phyloP scores from a whole-genome alignment of 2,797 vertebrate genomes.

The Chelmon rostratus region DNA sequence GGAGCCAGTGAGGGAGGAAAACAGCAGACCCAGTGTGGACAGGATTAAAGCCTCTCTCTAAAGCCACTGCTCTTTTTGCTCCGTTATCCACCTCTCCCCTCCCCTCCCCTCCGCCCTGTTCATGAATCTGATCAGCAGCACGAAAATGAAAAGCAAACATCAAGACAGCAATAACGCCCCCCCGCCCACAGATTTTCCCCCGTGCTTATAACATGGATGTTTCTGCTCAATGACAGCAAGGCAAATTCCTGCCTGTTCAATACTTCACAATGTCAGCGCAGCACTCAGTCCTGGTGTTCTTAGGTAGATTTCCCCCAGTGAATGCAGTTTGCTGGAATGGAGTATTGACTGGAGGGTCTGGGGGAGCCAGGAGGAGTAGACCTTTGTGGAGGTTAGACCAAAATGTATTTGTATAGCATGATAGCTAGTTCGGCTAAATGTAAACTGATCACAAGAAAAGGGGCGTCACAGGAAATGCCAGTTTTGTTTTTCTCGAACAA shows the following conservation, averaged over 20 bases:
- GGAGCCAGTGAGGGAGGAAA: slow-evolving; percentile 6
- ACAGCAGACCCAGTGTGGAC: slow-evolving; percentile 43
- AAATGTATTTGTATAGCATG: no score
- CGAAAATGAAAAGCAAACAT: slow-evolving; percentile 47
- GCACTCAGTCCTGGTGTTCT: not conserved
- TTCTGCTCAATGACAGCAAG: not conserved
- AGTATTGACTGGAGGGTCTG: not conserved
- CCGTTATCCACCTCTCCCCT: not conserved
- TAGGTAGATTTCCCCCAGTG: not conserved
- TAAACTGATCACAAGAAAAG: no score
- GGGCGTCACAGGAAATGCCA: no score
- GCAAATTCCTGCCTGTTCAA: not conserved
- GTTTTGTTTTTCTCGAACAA: no score
- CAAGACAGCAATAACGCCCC: slow-evolving; percentile 2
- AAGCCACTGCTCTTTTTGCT: slow-evolving; percentile 45
- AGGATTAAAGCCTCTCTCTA: slow-evolving; percentile 42
- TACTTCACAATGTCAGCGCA: not conserved
- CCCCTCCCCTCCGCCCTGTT: not conserved
- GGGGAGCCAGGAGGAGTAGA: not conserved
- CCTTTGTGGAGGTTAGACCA: not conserved
- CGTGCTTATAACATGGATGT: not conserved
- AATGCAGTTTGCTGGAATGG: no score
- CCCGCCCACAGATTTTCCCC: not conserved
- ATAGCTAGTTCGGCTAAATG: no score
- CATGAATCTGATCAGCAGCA: slow-evolving; percentile 43